Base-by-base conservation (phyloP, 2,113 vertebrate species). In the Centropus bengalensis region DNA sequence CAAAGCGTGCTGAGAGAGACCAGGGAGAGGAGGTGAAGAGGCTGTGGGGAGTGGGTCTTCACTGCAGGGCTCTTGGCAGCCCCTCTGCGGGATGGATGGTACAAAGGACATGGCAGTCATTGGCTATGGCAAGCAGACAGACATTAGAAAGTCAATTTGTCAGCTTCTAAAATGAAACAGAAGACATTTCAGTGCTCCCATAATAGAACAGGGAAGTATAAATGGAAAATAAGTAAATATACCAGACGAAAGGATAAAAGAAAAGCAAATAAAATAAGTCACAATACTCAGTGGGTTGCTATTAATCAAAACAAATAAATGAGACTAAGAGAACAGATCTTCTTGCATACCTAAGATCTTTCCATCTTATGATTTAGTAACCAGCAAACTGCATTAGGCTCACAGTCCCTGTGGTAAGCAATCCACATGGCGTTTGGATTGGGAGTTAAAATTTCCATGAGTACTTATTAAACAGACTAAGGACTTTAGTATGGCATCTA, bases 231-330 rank as follows among this genome's bases (percentile, higher is more conserved):
- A 77, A 89, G 10, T 16, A 73, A 89, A 93, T 12, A 5, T 23
- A 42, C 32, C 89, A 0, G 1, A 59, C 5, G 22, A 64, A 52
- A 88, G 56, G 44, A 8, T 84, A 44, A 36, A 91, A 85, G 23
- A 63, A 95, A 94, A 81, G 28, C 47, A 93, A 95, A 93, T 59
- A 88, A 64, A 84, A 23, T 54, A 87, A 80, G 27, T 89, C 33
- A n/a, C 55, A 56, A 0, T 13, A 36, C 38, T 85, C 45, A 70
- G 38, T 44, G 24, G 28, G 44, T 77, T 88, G 28, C 36, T 80
- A 88, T 94, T 92, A 95, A 87, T 93, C 67, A 85, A 86, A 96
- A 92, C 47, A 93, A 96, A 91, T 58, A 94, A 93, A 90, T 26
- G 80, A 78, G 66, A 78, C 2, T 0, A 55, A 87, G 23, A 80